Evolutionary conservation across 1,140 invertebrate genomes (phyloP), one percentile per base, ranked within the genome.

Genomic region (Homalodisca vitripennis): DNA sequence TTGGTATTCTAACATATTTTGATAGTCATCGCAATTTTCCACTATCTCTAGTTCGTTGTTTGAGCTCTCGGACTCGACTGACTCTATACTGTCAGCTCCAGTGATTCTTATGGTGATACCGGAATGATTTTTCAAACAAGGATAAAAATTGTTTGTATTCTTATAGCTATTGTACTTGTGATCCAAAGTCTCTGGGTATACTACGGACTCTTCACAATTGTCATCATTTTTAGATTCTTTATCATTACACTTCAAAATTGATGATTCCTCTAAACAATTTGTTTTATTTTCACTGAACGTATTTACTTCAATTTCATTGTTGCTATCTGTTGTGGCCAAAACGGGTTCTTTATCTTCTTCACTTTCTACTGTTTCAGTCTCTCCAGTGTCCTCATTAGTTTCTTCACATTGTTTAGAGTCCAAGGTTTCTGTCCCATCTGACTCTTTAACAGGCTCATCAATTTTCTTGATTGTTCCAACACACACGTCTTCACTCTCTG

Each of bases 401-500:
- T n/a, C n/a, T n/a, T n/a, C n/a, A n/a, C n/a, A n/a, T n/a, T n/a
- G n/a, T n/a, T n/a, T n/a, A n/a, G n/a, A n/a, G n/a, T n/a, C n/a
- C n/a, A n/a, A n/a, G n/a, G 34, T 17, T 41, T 41, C 17, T 41
- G 24, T 47, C 57, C 31, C 6, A n/a, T 55, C 57, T 22, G 32
- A 27, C 24, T 68, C 46, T 68, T 68, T 53, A 29, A 63, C 55
- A 2, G 31, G 14, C 34, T 62, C 26, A 47, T 53, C 32, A 1
- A 31, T 30, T 55, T 53, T 48, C 14, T 13, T 67, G 12, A 30
- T 17, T 3, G 30, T 67, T 27, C 34, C 34, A 6, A 53, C 30
- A 55, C 66, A 55, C 34, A 55, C 66, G 24, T 53, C 66, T 48
- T 57, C 66, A 67, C 46, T 67, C 29, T 57, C 66, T 22, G 30